phyloP scores from a whole-genome alignment of 2,888 invertebrate genomes.

The Pharmacophagus antenor region DNA sequence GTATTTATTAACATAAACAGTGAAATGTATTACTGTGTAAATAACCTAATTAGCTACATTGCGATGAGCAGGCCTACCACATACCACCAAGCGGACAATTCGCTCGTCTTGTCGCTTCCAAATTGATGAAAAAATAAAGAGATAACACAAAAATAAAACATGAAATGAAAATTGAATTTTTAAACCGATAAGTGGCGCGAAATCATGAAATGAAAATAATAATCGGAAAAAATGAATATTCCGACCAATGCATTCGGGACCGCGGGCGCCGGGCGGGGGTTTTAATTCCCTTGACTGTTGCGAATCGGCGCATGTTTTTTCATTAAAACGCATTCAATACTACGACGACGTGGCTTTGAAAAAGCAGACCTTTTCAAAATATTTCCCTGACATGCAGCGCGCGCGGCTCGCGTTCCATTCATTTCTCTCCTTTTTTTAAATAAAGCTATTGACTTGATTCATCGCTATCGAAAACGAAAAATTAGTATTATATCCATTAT shows the following conservation, averaged over 20 bases:
- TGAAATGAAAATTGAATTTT: conserved; percentile 42
- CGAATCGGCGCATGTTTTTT: conserved; percentile 81
- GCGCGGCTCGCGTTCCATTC: conserved; percentile 61
- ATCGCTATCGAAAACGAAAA: conserved; percentile 28
- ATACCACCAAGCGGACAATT: too few relatives aligned
- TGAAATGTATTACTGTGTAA: too few relatives aligned
- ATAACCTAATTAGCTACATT: too few relatives aligned
- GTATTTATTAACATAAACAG: too few relatives aligned
- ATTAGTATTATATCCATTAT: conserved; percentile 29
- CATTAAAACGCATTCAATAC: conserved; percentile 81
- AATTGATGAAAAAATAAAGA: too few relatives aligned
- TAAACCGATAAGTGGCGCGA: conserved; percentile 52
- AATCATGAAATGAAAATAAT: conserved; percentile 67
- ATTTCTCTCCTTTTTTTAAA: conserved; percentile 49
- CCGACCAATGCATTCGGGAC: conserved; percentile 64
- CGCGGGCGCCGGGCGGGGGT: conserved; percentile 54
- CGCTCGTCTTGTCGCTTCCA: too few relatives aligned
- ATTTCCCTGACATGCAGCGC: conserved; percentile 73
- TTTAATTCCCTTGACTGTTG: conserved; percentile 80
- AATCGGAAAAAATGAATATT: conserved; percentile 75
- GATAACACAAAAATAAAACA: neutral
- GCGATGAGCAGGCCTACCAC: too few relatives aligned
- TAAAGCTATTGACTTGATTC: conserved; percentile 43
- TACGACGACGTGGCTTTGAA: conserved; percentile 77
- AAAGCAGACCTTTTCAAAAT: conserved; percentile 76